Conservation (phyloP, 2,888 invertebrate species). For the Geophilus truncorum region DNA sequence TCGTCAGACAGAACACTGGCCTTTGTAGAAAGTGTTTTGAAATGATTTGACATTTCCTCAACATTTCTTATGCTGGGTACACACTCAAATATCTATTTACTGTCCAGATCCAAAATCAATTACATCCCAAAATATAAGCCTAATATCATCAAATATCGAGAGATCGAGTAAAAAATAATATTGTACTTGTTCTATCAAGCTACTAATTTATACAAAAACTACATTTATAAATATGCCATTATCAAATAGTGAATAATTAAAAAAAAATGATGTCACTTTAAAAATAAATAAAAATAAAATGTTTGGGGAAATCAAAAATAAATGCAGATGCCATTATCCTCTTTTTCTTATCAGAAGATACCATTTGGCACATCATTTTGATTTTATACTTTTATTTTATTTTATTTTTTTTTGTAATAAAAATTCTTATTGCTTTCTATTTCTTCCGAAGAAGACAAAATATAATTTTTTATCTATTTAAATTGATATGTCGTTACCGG, state of each 20-base stretch:
- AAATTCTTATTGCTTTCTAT: not conserved
- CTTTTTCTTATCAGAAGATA: not conserved
- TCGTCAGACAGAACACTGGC: slow-evolving; percentile 21
- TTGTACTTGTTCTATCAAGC: not conserved
- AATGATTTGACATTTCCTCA: slow-evolving; percentile 23
- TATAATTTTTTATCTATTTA: too few species aligned
- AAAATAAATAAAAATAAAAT: not conserved
- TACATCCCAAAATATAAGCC: slow-evolving; percentile 25
- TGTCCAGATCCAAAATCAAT: slow-evolving; percentile 27
- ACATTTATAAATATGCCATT: slow-evolving; percentile 22
- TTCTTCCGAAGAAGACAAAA: not conserved
- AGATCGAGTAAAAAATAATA: not conserved
- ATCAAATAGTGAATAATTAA: slow-evolving; percentile 18
- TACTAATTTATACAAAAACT: slow-evolving; percentile 22
- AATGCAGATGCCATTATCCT: not conserved
- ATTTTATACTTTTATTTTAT: not conserved
- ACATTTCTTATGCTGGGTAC: slow-evolving; percentile 25
- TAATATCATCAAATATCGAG: slow-evolving; percentile 5
- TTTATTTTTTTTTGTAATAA: not conserved
- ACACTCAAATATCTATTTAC: slow-evolving; percentile 27
- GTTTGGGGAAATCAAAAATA: slow-evolving; percentile 4
- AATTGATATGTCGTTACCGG: not conserved
- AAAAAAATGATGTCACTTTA: not conserved
- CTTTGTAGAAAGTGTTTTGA: slow-evolving; percentile 21
- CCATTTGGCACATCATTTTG: slow-evolving; percentile 8